Evolutionary conservation across 1,140 invertebrate genomes (phyloP).

Genomic region (Archivesica marissinica): DNA sequence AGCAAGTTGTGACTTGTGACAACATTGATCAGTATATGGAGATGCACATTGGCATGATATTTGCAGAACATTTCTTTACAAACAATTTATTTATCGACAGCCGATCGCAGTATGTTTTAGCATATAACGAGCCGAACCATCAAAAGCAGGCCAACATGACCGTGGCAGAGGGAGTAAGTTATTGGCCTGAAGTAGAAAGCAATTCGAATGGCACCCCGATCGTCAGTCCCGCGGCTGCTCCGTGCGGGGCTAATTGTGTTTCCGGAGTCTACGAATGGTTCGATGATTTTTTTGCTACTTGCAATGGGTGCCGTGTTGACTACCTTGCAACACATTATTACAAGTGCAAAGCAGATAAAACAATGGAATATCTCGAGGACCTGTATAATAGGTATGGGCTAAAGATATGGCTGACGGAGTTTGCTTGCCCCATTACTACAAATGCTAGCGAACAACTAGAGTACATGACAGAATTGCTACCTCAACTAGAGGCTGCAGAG

Average conservation of each 20-base stretch:
- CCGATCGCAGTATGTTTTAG: constrained; percentile 28
- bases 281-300: constrained; percentile 65
- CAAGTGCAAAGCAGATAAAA: constrained; percentile 61
- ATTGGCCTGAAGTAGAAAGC: constrained; percentile 53
- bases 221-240: constrained; percentile 65
- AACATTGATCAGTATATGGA: neutral
- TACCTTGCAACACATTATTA: constrained; percentile 71
- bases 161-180: constrained; percentile 41
- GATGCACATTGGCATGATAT: neutral
- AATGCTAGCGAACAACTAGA: constrained; percentile 51
- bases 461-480: constrained; percentile 69
- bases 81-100: neutral
- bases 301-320: constrained; percentile 63
- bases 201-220: constrained; percentile 24
- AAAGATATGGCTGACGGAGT: constrained; percentile 71
- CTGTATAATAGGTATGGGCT: constrained; percentile 64
- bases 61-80: neutral
- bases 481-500: constrained; percentile 60
- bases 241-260: constrained; percentile 28
- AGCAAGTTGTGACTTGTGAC: neutral
- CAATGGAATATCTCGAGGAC: constrained; percentile 64
- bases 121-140: constrained; percentile 70
- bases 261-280: constrained; percentile 63
- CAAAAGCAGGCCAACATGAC: constrained; percentile 61
- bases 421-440: constrained; percentile 59